Conservation (phyloP, 2,888 invertebrate species). For the Cancer borealis region DNA sequence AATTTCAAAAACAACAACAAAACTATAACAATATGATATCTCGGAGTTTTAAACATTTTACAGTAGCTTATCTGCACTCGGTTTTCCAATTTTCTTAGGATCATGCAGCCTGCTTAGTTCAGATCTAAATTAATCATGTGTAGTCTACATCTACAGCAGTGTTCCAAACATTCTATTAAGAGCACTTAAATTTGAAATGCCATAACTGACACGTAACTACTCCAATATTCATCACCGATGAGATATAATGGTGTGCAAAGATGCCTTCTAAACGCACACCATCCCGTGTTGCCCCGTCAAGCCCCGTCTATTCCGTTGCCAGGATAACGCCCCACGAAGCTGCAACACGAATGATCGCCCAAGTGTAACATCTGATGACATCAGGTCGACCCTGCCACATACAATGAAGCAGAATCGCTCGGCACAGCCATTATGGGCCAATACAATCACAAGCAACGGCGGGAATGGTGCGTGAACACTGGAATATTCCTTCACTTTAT, state of each 20-base stretch:
- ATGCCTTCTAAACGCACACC: not conserved
- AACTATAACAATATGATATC: too few species aligned
- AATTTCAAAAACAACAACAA: too few species aligned
- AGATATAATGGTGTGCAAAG: not conserved
- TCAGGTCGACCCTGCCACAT: not conserved
- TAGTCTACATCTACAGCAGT: not conserved
- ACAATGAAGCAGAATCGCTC: not conserved
- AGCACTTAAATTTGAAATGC: not conserved
- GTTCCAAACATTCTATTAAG: not conserved
- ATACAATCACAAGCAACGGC: not conserved
- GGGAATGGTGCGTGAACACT: constrained; percentile 4
- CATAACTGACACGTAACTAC: not conserved
- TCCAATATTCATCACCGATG: not conserved
- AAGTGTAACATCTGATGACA: not conserved
- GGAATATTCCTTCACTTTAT: not conserved
- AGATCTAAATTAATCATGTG: not conserved
- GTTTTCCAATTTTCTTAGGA: too few species aligned
- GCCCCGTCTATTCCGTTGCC: too few species aligned
- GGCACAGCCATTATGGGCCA: not conserved
- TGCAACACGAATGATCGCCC: not conserved
- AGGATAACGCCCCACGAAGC: not conserved
- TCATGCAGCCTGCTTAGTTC: not conserved
- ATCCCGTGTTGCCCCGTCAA: not conserved
- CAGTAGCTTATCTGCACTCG: too few species aligned
- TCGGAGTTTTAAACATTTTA: too few species aligned